phyloP scores from a whole-genome alignment of 2,797 vertebrate genomes.

The Catostomus latipinnis region DNA sequence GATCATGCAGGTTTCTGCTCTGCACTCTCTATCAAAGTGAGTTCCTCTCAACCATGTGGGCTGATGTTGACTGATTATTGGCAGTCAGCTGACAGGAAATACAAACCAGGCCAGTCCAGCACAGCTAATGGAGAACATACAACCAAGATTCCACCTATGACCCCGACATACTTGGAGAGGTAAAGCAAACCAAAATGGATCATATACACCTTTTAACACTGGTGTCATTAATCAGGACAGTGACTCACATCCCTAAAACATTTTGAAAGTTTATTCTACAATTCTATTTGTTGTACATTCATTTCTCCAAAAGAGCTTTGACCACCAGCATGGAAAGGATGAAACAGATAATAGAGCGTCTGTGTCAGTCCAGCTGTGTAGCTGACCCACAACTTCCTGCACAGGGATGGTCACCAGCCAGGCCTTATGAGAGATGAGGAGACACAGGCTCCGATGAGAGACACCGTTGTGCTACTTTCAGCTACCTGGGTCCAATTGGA shows the following conservation, averaged over 20 bases:
- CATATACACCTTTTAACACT: constrained; percentile 18
- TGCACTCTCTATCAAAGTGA: not conserved
- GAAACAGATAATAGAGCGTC: constrained; percentile 62
- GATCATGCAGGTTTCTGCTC: constrained; percentile 31
- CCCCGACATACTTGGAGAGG: constrained; percentile 32
- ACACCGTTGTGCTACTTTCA: constrained; percentile 57
- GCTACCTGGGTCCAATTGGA: constrained; percentile 62
- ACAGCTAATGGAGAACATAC: constrained; percentile 57
- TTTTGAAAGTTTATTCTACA: constrained; percentile 25
- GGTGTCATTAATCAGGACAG: constrained; percentile 17
- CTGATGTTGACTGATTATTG: constrained; percentile 43
- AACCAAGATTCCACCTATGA: constrained; percentile 45
- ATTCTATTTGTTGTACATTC: constrained; percentile 21
- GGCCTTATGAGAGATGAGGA: constrained; percentile 55
- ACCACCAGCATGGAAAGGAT: constrained; percentile 63
- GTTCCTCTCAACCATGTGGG: constrained; percentile 27
- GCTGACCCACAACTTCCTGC: constrained; percentile 69
- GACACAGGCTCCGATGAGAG: constrained; percentile 52
- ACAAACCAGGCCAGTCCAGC: constrained; percentile 30
- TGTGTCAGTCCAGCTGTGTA: constrained; percentile 55
- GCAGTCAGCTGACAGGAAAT: constrained; percentile 61
- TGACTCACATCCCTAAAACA: constrained; percentile 31
- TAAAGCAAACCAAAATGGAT: constrained; percentile 45
- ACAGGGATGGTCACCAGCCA: constrained; percentile 64
- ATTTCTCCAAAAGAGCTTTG: constrained; percentile 40